Conservation (phyloP, 2,113 vertebrate species). For the Alligator sinensis region DNA sequence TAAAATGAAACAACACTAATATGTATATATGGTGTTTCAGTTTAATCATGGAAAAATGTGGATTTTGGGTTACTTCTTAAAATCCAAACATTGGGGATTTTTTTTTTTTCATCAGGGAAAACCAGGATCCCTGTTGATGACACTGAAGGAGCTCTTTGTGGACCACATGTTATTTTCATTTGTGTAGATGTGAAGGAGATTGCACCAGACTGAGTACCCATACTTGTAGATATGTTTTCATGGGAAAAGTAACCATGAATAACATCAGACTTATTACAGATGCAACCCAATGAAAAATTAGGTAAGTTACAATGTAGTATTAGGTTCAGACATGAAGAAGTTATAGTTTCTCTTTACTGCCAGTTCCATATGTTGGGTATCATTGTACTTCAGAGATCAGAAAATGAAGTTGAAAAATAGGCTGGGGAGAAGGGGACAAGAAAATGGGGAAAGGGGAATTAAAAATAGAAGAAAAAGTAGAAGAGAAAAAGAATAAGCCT, state of each 20-base stretch:
- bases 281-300: not conserved
- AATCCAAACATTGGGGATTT: no score
- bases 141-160: not conserved
- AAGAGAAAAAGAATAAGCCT: not conserved
- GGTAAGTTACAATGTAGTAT: rapidly evolving
- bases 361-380: not conserved
- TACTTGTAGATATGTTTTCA: not conserved
- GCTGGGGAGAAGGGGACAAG: not conserved
- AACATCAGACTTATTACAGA: not conserved
- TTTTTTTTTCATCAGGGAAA: no score
- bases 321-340: not conserved
- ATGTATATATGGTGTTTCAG: no score
- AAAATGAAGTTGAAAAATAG: not conserved
- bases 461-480: not conserved
- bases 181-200: not conserved
- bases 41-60: no score
- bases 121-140: not conserved
- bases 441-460: not conserved
- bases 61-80: no score
- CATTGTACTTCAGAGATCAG: not conserved
- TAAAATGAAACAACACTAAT: no score
- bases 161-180: not conserved
- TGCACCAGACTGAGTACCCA: not conserved
- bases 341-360: not conserved
- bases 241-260: not conserved